phyloP scores from a whole-genome alignment of 2,113 vertebrate species.

The Cranoglanis bouderius region DNA sequence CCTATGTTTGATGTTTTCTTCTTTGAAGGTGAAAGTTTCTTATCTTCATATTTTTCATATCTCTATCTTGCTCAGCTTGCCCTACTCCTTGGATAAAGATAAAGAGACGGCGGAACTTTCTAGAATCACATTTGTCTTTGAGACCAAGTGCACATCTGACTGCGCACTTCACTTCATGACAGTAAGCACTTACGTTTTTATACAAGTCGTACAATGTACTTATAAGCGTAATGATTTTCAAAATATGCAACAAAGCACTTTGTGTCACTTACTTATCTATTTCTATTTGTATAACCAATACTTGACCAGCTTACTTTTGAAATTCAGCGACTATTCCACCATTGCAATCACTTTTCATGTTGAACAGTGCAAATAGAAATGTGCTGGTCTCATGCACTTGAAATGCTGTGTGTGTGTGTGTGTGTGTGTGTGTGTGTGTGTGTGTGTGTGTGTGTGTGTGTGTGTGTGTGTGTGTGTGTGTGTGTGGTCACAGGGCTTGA shows the following conservation, averaged over 20 bases:
- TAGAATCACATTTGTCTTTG: constrained; percentile 89
- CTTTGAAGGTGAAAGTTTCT: background rate
- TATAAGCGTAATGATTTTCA: background rate
- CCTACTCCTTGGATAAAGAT: constrained; percentile 70
- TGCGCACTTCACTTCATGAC: constrained; percentile 87
- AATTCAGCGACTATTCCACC: background rate
- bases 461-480: background rate
- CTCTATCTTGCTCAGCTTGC: constrained; percentile 69
- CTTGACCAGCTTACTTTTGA: background rate
- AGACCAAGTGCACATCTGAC: constrained; percentile 82
- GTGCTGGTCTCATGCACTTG: background rate
- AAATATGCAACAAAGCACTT: background rate
- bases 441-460: background rate
- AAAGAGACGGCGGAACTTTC: constrained; percentile 79
- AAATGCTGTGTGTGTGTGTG: background rate
- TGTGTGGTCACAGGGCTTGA: constrained; percentile 76
- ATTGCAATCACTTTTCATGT: background rate
- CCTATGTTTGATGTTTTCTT: background rate
- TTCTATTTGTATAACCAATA: background rate
- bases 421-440: background rate
- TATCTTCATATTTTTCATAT: background rate
- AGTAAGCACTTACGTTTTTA: constrained; percentile 68
- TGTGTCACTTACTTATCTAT: background rate
- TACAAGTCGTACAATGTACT: background rate
- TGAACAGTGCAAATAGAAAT: background rate